Percentiles rank a stretch among this genome's conserved stretches.
Conservation (phyloP, 2,888 invertebrate genomes). For the Podabrus alpinus region DNA sequence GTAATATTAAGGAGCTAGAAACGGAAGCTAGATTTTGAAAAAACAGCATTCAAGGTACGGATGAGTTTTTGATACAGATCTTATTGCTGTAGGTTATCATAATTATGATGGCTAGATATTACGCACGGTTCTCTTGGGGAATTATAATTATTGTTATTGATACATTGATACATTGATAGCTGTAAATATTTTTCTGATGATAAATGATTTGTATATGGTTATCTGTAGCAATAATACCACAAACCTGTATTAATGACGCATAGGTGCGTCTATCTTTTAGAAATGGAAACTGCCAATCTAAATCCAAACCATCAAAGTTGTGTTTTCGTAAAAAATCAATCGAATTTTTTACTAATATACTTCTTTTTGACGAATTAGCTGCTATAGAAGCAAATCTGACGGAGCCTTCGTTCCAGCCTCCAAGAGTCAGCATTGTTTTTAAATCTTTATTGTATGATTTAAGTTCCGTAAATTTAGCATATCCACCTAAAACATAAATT, state of each 20-base stretch:
- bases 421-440: conserved; percentile 89
- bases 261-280: conserved; percentile 86
- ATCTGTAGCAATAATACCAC: background rate
- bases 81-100: too few relatives aligned
- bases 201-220: too few relatives aligned
- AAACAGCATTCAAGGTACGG: too few relatives aligned
- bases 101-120: too few relatives aligned
- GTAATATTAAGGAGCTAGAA: too few relatives aligned
- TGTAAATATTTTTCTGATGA: too few relatives aligned
- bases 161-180: too few relatives aligned
- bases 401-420: conserved; percentile 94
- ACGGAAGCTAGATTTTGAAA: too few relatives aligned
- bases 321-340: conserved; percentile 87
- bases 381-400: conserved; percentile 87
- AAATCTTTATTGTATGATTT: conserved; percentile 91
- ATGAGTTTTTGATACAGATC: too few relatives aligned
- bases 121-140: too few relatives aligned
- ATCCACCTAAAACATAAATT: conserved; percentile 69
- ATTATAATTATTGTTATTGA: too few relatives aligned
- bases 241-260: conserved; percentile 80
- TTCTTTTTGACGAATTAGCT: conserved; percentile 73
- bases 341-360: conserved; percentile 80
- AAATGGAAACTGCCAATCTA: conserved; percentile 90
- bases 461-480: conserved; percentile 89
- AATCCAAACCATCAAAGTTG: conserved; percentile 89